Evolutionary conservation across 2,888 invertebrate species (phyloP).

Genomic region (Cephus pygmeus): DNA sequence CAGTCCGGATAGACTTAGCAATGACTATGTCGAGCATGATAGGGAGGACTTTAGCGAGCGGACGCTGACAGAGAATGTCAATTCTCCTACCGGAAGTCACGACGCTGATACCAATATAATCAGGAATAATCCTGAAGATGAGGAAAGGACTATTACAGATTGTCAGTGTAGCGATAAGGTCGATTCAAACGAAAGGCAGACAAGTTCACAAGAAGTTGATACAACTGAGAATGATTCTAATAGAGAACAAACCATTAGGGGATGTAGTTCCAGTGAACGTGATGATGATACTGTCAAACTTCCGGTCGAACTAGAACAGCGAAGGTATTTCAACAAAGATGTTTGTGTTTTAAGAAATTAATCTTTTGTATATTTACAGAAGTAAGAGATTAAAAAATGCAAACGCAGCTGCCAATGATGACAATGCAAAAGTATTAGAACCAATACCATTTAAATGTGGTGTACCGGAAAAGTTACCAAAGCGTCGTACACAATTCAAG

Average conservation of each 20-base stretch:
- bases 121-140: not conserved
- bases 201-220: not conserved
- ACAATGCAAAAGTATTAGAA: slow-evolving; percentile 35
- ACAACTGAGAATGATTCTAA: not conserved
- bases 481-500: slow-evolving; percentile 39
- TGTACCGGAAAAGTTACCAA: slow-evolving; percentile 40
- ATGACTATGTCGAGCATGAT: not conserved
- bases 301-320: not conserved
- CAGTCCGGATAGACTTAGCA: not conserved
- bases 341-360: not conserved
- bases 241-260: not conserved
- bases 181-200: not conserved
- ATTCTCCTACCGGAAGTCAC: not conserved
- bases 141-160: not conserved
- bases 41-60: not conserved
- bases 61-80: not conserved
- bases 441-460: slow-evolving; percentile 52
- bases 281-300: not conserved
- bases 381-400: slow-evolving; percentile 24
- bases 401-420: slow-evolving; percentile 12
- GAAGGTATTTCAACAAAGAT: not conserved
- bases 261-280: not conserved
- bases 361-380: slow-evolving; percentile 12
- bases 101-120: not conserved
- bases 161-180: not conserved